A percentile compares a stretch with the other conserved stretches of the same genome.
Evolutionary conservation across 2,888 invertebrate species (phyloP).

Genomic region (Biston stratarius): DNA sequence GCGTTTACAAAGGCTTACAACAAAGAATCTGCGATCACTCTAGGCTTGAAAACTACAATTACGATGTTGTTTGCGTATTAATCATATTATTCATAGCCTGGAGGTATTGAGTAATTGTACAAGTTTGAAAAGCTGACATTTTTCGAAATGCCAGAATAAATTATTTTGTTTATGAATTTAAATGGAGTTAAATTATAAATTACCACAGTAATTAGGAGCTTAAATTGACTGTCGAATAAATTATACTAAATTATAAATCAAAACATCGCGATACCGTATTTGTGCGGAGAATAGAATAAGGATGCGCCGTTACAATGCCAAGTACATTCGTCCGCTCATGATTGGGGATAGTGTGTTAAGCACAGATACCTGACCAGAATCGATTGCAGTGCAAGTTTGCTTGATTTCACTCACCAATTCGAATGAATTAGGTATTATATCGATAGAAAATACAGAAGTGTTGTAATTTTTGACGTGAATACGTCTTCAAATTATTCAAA

Average conservation of each 20-base stretch:
- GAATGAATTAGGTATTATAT: slow-evolving; percentile 41
- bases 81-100: not conserved
- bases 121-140: not conserved
- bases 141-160: slow-evolving; percentile 1
- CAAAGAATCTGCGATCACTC: slow-evolving; percentile 23
- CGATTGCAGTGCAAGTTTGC: slow-evolving; percentile 47
- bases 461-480: no score
- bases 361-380: slow-evolving; percentile 69
- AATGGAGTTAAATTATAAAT: slow-evolving; percentile 3
- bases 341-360: slow-evolving; percentile 73
- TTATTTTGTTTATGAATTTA: not conserved
- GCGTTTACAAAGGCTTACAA: slow-evolving; percentile 22
- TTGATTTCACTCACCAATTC: slow-evolving; percentile 59
- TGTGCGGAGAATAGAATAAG: slow-evolving; percentile 58
- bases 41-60: not conserved
- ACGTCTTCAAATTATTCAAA: no score
- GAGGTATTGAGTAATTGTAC: slow-evolving; percentile 4
- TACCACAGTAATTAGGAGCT: slow-evolving; percentile 3
- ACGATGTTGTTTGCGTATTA: not conserved
- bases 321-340: slow-evolving; percentile 58
- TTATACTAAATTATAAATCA: slow-evolving; percentile 36
- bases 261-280: slow-evolving; percentile 45
- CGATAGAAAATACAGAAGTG: not conserved
- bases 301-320: slow-evolving; percentile 67
- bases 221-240: slow-evolving; percentile 14